These are phyloP conservation scores for Danaus chrysippus DNA, from an alignment of 2,888 invertebrate species.

Conservation along the genomic window DNA sequence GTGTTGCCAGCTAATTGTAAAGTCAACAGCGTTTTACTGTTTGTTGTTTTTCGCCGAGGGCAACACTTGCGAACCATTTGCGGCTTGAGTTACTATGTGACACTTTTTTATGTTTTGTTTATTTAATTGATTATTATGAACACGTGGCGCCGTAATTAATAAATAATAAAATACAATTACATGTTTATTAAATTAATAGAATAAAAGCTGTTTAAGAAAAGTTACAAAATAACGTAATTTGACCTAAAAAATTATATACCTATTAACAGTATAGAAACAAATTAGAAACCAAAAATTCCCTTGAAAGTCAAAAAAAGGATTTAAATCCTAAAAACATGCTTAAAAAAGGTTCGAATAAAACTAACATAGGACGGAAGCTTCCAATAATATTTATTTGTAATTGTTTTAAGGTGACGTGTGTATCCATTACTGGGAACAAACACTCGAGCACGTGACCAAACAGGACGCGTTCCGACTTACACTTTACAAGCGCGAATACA, in stretches of 20 bases:
- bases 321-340: no score
- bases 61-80: constrained; percentile 27
- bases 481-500: no score
- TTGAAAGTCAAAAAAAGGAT: no score
- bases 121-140: not conserved
- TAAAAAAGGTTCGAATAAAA: no score
- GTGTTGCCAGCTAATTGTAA: constrained; percentile 50
- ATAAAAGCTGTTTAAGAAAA: no score
- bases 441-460: constrained; percentile 17
- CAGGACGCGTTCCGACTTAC: not conserved
- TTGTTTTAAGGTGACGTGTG: constrained; percentile 4
- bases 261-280: no score
- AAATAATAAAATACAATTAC: not conserved
- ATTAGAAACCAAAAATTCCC: no score
- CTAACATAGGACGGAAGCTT: no score
- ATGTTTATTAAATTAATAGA: no score
- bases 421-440: constrained; percentile 19
- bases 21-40: constrained; percentile 56
- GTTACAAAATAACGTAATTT: no score
- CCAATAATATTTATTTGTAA: not conserved
- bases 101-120: constrained; percentile 12
- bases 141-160: not conserved
- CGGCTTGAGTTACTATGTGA: constrained; percentile 8
- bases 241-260: no score
- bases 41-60: constrained; percentile 54